phyloP scores from a whole-genome alignment of 2,113 vertebrate species.

The Apteryx mantelli region DNA sequence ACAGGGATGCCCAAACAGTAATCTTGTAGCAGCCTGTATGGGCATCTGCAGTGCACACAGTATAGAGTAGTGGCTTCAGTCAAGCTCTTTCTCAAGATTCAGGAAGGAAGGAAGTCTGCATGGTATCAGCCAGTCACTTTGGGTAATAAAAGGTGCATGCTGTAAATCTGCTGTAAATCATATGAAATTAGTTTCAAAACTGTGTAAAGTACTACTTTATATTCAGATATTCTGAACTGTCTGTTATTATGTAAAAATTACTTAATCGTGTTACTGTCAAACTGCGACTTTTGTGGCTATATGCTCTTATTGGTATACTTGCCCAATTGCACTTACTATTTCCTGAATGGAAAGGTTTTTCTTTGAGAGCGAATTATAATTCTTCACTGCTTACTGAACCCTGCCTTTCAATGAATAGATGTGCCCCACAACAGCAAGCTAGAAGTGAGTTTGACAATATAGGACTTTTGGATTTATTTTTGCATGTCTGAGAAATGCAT shows the following conservation, averaged over 20 bases:
- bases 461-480: not conserved
- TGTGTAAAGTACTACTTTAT: not conserved
- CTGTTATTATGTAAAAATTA: not conserved
- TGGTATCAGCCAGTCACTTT: not conserved
- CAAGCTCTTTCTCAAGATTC: not conserved
- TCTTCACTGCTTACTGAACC: not conserved
- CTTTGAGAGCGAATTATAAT: not conserved
- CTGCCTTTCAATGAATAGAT: not conserved
- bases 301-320: not conserved
- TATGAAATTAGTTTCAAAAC: not conserved
- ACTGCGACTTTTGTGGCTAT: not conserved
- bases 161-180: constrained; percentile 26
- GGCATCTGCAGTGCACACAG: not conserved
- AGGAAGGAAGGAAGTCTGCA: not conserved
- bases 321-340: not conserved
- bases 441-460: not conserved
- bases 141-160: not conserved
- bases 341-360: not conserved
- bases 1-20: not conserved
- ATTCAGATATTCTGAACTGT: not conserved
- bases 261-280: not conserved
- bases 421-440: not conserved
- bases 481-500: not conserved
- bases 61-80: not conserved
- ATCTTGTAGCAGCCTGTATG: accelerated